These are phyloP conservation scores for Eidolon dupreanum DNA, from an alignment of 2,797 vertebrate species.

Conservation along the genomic window DNA sequence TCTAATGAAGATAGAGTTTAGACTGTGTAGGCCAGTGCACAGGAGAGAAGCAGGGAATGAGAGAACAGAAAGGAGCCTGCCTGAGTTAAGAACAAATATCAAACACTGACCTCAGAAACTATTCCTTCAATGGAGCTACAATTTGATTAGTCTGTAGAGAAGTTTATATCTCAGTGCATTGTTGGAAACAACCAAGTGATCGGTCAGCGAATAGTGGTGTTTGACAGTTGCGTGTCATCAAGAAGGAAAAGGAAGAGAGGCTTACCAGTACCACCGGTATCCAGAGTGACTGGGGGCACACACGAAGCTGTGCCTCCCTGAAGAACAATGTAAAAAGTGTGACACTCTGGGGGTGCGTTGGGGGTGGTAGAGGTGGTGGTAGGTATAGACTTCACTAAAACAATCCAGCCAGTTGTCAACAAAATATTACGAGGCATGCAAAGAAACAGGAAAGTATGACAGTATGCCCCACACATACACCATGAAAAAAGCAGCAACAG, in stretches of 20 bases:
- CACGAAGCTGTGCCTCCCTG: neutral
- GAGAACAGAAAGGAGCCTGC: neutral
- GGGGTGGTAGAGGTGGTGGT: too few species aligned
- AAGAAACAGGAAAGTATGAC: neutral
- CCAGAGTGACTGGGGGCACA: neutral
- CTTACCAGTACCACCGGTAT: neutral
- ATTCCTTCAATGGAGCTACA: neutral
- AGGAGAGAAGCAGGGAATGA: neutral
- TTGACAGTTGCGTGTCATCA: neutral
- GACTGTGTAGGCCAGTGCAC: neutral
- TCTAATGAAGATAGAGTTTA: neutral
- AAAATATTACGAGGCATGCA: neutral
- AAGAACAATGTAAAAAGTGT: neutral
- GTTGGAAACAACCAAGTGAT: neutral
- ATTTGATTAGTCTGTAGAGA: neutral
- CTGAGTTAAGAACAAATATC: neutral
- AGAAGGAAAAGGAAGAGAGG: neutral
- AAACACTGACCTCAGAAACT: neutral
- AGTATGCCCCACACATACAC: too few species aligned
- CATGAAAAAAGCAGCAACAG: neutral
- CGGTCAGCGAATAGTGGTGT: neutral
- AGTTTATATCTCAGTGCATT: neutral
- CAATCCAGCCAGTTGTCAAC: neutral
- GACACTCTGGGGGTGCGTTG: neutral
- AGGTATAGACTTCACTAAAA: neutral